Evolutionary conservation across 37 sponge, comb jelly and placozoan genomes (phyloP), one percentile per base, ranked within the genome.

Genomic region (Aphrocallistes beatrix): DNA sequence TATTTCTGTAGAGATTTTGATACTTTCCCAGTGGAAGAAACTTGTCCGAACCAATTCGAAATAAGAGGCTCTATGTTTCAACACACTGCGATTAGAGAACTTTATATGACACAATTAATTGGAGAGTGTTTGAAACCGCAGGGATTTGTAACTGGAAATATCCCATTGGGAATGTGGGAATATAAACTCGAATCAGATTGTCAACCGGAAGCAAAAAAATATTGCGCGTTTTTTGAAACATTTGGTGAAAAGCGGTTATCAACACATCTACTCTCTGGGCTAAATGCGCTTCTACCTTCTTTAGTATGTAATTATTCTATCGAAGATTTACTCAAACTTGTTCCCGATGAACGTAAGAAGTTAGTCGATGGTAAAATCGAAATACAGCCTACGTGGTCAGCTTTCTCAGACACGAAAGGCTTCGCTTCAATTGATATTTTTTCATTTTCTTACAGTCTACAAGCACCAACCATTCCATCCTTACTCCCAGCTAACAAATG

Each of bases 171-270:
- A 0, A 38, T 87, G 50, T 90, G 85, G 86, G 36, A 83, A 6
- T 90, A 90, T 50, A 17, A 38, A 0, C 25, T 90, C 1, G 50
- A 84, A 10, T 48, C 50, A 13, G 90, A 90, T 23, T 36, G 50
- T 16, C 10, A 60, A 19, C 84, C 90, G 23, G 45, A 82, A 36
- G 50, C 50, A 60, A 37, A 51, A 37, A 90, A 90, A 51, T 84
- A 36, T 36, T 90, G 90, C 81, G 82, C 84, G 8, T 38, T 90
- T 60, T 90, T 83, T 84, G 85, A 86, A 82, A 90, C 90, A n/a
- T 40, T 90, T 51, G 90, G 90, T 23, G 90, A 90, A 51, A 83
- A 51, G 38, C 39, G 90, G 38, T 37, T 87, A 1, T 37, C 85
- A 19, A 51, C 85, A 37, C 84, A 90, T 81, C 50, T 90, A 37